phyloP scores from a whole-genome alignment of 2,113 vertebrate genomes.

The Arothron firmamentum region DNA sequence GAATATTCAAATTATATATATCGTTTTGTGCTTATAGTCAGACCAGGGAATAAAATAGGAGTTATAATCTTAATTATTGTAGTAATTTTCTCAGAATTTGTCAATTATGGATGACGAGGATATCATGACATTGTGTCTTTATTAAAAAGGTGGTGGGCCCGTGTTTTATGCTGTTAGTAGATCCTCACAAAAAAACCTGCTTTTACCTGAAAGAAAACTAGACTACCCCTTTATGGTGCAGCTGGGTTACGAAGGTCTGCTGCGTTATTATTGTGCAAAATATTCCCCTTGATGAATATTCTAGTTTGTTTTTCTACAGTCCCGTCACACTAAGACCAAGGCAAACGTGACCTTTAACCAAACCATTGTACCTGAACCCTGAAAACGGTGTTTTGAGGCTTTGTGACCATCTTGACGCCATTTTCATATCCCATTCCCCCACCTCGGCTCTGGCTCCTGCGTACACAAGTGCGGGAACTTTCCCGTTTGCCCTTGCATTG shows the following conservation, averaged over 20 bases:
- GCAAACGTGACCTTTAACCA: conserved; percentile 15
- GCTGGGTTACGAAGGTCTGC: conserved; percentile 3
- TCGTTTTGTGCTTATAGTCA: no score
- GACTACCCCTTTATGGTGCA: neutral
- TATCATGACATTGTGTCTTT: no score
- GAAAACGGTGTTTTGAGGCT: conserved; percentile 13
- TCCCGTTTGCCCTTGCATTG: conserved; percentile 24
- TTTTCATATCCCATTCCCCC: conserved; percentile 38
- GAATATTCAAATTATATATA: neutral
- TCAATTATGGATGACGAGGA: no score
- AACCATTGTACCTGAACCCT: conserved; percentile 8
- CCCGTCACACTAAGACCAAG: neutral
- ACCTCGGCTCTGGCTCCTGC: conserved; percentile 30
- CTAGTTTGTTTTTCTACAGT: neutral
- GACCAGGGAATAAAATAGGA: no score
- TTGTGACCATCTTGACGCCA: neutral
- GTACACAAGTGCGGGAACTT: conserved; percentile 34
- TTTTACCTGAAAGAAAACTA: neutral
- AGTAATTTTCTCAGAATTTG: no score
- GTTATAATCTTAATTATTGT: no score
- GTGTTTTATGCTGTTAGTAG: no score
- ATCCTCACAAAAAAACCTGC: neutral
- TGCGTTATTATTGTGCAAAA: conserved; percentile 2
- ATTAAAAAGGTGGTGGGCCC: no score
- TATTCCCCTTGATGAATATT: neutral